These are phyloP conservation scores for Ormyrus nitidulus DNA, from an alignment of 2,888 invertebrate species.

Conservation along the genomic window DNA sequence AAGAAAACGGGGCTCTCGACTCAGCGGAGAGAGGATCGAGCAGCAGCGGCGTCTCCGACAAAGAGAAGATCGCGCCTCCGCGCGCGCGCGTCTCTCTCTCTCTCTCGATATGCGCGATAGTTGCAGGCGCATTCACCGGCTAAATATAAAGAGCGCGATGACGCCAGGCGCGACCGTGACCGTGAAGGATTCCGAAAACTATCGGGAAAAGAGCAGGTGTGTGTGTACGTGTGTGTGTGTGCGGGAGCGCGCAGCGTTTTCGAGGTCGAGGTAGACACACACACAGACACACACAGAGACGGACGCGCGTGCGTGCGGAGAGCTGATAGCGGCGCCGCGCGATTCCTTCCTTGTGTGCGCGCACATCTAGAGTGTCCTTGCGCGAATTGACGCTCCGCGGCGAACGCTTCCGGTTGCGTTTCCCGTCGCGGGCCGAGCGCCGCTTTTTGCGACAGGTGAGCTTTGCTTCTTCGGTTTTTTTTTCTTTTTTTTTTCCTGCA, in stretches of 20 bases:
- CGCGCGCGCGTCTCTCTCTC: no score
- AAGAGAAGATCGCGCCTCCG: no score
- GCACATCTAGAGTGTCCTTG: constrained; percentile 41
- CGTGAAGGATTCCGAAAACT: constrained; percentile 72
- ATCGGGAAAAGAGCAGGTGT: constrained; percentile 59
- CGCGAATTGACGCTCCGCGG: constrained; percentile 29
- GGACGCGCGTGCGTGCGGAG: neutral
- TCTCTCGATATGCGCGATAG: no score
- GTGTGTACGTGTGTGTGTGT: neutral
- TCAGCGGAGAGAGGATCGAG: no score
- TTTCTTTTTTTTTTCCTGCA: no score
- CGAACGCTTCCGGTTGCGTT: constrained; percentile 46
- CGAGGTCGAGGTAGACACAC: constrained; percentile 33
- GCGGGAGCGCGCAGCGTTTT: constrained; percentile 11
- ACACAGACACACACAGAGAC: neutral
- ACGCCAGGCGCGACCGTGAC: constrained; percentile 70
- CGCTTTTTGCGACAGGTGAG: neutral
- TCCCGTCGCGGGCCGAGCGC: neutral
- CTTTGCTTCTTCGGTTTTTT: neutral
- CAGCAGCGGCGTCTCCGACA: no score
- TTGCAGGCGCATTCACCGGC: neutral
- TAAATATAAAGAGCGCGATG: constrained; percentile 58
- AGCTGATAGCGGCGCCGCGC: constrained; percentile 19
- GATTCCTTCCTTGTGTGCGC: constrained; percentile 27
- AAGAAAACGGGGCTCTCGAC: no score